Conservation (phyloP, 2,113 vertebrate genomes). For the Periophthalmus modestus region DNA sequence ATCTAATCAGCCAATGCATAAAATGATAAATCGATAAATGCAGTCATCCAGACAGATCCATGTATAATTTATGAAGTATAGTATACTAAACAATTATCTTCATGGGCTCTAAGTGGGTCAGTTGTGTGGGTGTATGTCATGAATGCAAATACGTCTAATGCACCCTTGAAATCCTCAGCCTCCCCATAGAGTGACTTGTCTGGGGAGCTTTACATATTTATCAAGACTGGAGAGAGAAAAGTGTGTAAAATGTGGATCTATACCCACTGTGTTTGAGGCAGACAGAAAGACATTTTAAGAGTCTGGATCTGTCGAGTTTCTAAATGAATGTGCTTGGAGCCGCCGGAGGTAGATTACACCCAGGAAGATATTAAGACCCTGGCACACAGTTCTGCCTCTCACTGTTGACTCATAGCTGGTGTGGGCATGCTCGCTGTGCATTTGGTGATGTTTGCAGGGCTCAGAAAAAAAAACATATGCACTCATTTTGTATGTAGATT, state of each 20-base stretch:
- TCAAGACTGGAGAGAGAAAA: not conserved
- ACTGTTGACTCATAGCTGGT: conserved; percentile 52
- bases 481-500: conserved; percentile 4
- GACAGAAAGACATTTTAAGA: conserved; percentile 12
- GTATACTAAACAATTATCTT: conserved; percentile 42
- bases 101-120: conserved; percentile 59
- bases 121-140: conserved; percentile 40
- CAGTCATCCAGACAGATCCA: conserved; percentile 13
- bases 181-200: conserved; percentile 28
- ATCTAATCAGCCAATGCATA: not conserved
- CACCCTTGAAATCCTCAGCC: conserved; percentile 40
- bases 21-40: not conserved
- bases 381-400: conserved; percentile 51
- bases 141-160: conserved; percentile 54
- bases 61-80: conserved; percentile 15
- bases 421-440: conserved; percentile 30
- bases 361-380: conserved; percentile 48
- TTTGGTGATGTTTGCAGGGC: not conserved
- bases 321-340: conserved; percentile 29
- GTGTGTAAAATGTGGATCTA: not conserved
- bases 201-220: conserved; percentile 52
- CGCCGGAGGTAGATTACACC: conserved; percentile 29
- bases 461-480: not conserved
- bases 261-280: not conserved
- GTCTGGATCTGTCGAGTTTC: conserved; percentile 14